These are phyloP conservation scores for Metalampra italica DNA, from an alignment of 2,888 invertebrate genomes.

Conservation along the genomic window DNA sequence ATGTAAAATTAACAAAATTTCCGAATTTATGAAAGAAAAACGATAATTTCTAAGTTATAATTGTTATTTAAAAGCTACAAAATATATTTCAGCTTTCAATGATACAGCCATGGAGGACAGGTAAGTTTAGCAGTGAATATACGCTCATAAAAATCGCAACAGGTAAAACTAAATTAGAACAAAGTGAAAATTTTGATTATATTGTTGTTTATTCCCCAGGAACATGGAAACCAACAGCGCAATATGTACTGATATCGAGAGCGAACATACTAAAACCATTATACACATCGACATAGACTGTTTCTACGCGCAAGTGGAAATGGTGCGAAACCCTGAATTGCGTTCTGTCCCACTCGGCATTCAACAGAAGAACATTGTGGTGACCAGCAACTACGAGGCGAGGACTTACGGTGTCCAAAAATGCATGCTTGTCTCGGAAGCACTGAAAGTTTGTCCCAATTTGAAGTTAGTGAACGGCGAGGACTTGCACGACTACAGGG, in stretches of 20 bases:
- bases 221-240: constrained; percentile 72
- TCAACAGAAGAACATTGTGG: constrained; percentile 90
- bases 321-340: constrained; percentile 83
- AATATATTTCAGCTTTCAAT: constrained; percentile 52
- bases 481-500: constrained; percentile 88
- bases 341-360: constrained; percentile 85
- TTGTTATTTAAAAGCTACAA: constrained; percentile 46
- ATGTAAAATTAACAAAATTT: constrained; percentile 70
- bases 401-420: constrained; percentile 86
- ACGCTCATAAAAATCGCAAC: constrained; percentile 49
- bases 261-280: constrained; percentile 82
- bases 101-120: constrained; percentile 64
- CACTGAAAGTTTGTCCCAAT: constrained; percentile 84
- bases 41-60: constrained; percentile 44
- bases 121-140: constrained; percentile 43
- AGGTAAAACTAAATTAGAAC: constrained; percentile 64
- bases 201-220: constrained; percentile 56
- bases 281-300: constrained; percentile 91
- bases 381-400: constrained; percentile 91
- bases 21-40: constrained; percentile 71
- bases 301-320: constrained; percentile 93
- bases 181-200: constrained; percentile 56
- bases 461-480: constrained; percentile 89
- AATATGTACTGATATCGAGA: constrained; percentile 50
- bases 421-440: constrained; percentile 87